A percentile compares a stretch with the other conserved stretches of the same genome.
These are phyloP conservation scores for Leptinotarsa undecemlineata DNA, from an alignment of 1,140 invertebrate species.

Conservation along the genomic window DNA sequence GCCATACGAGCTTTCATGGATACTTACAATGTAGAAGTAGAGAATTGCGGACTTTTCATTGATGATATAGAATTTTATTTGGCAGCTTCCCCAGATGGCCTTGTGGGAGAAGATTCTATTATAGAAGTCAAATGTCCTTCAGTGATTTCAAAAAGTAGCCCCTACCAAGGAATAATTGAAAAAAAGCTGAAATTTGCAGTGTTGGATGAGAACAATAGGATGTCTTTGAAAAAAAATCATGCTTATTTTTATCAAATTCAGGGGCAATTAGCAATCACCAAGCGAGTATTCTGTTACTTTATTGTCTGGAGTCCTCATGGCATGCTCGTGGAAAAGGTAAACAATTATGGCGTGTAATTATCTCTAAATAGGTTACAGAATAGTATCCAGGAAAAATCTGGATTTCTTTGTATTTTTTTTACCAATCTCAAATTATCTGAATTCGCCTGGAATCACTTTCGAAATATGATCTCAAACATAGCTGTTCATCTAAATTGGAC, in stretches of 20 bases:
- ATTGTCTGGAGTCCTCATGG: constrained; percentile 21
- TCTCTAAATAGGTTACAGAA: no score
- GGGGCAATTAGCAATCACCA: constrained; percentile 36
- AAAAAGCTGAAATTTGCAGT: constrained; percentile 36
- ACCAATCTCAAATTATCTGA: no score
- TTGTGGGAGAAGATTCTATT: constrained; percentile 37
- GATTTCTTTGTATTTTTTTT: no score
- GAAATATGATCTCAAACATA: no score
- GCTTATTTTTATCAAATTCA: constrained; percentile 41
- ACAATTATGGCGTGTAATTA: no score
- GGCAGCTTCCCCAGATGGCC: constrained; percentile 55
- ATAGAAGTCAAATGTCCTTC: not conserved
- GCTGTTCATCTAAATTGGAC: no score
- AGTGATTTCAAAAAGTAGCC: not conserved
- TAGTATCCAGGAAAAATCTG: no score
- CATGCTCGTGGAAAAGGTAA: not conserved
- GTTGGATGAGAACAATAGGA: constrained; percentile 13
- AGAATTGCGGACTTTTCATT: constrained; percentile 53
- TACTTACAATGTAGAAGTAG: constrained; percentile 36
- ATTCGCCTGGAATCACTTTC: no score
- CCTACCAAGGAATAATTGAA: not conserved
- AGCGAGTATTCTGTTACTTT: constrained; percentile 22
- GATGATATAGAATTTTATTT: constrained; percentile 48
- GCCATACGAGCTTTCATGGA: constrained; percentile 41
- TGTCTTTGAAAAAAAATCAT: constrained; percentile 31